These are phyloP conservation scores for Ceuthmochares aereus DNA, from an alignment of 2,113 vertebrate genomes.

Conservation along the genomic window DNA sequence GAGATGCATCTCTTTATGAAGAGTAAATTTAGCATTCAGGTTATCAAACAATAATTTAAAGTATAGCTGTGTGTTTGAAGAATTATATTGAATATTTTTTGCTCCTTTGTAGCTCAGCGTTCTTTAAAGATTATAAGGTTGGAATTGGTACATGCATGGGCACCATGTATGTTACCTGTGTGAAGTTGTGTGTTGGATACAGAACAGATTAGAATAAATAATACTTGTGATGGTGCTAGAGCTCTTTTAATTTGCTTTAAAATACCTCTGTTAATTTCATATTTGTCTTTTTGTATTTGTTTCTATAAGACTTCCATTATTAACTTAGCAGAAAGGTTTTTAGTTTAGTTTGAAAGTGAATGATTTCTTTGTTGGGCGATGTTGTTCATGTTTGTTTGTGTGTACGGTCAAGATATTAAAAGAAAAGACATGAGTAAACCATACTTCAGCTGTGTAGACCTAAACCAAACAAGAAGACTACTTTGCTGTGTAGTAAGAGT, in stretches of 20 bases:
- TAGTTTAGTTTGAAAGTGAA: neutral
- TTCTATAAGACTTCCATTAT: neutral
- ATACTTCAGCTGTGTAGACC: neutral
- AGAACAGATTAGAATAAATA: neutral
- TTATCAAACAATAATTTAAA: neutral
- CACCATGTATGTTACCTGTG: neutral
- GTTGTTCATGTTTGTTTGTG: neutral
- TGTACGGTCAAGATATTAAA: neutral
- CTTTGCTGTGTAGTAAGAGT: neutral
- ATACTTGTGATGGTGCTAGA: neutral
- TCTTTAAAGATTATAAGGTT: neutral
- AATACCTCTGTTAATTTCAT: neutral
- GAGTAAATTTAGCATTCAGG: neutral
- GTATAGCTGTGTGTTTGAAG: neutral
- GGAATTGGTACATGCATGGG: neutral
- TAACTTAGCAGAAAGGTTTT: neutral
- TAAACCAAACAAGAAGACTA: neutral
- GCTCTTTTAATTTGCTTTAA: neutral
- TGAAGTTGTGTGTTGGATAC: neutral
- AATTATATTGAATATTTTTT: neutral
- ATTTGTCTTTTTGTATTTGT: neutral
- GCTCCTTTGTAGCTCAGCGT: neutral
- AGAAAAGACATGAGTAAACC: neutral
- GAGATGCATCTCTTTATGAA: neutral
- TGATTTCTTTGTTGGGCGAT: neutral